Evolutionary conservation across 2,113 vertebrate species (phyloP).

Genomic region (Cepphus grylle): DNA sequence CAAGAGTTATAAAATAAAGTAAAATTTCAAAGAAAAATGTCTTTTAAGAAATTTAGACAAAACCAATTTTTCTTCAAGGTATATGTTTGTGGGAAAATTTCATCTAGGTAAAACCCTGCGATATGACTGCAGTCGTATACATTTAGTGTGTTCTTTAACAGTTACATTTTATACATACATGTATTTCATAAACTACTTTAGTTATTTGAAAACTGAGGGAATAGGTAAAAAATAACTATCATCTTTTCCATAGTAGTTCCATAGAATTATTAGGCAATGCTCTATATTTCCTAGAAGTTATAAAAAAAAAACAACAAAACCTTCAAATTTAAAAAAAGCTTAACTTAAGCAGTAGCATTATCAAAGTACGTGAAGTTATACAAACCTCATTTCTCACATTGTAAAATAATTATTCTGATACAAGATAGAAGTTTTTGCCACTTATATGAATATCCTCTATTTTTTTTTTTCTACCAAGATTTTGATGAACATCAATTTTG

Average conservation of each 20-base stretch:
- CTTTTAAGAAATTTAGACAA: background rate
- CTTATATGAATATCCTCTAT: background rate
- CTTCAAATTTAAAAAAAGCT: background rate
- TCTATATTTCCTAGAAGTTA: background rate
- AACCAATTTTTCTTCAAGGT: background rate
- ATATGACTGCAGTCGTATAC: background rate
- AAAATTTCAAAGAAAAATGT: background rate
- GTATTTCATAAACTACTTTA: background rate
- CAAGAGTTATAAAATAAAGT: background rate
- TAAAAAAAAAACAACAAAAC: rapidly evolving
- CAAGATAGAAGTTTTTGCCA: background rate
- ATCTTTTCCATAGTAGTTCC: background rate
- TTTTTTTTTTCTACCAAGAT: background rate
- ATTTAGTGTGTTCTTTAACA: background rate
- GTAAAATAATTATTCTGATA: background rate
- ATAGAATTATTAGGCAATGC: background rate
- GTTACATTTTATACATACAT: background rate
- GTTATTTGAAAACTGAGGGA: background rate
- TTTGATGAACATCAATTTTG: background rate
- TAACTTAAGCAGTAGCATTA: background rate
- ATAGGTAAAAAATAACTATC: background rate
- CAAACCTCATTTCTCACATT: background rate
- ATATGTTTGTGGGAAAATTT: background rate
- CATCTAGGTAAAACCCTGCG: background rate
- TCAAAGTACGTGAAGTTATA: background rate